Percentiles rank a stretch among this genome's conserved stretches.
Evolutionary conservation across 2,113 vertebrate genomes (phyloP).

Genomic region (Ctenomys sociabilis): DNA sequence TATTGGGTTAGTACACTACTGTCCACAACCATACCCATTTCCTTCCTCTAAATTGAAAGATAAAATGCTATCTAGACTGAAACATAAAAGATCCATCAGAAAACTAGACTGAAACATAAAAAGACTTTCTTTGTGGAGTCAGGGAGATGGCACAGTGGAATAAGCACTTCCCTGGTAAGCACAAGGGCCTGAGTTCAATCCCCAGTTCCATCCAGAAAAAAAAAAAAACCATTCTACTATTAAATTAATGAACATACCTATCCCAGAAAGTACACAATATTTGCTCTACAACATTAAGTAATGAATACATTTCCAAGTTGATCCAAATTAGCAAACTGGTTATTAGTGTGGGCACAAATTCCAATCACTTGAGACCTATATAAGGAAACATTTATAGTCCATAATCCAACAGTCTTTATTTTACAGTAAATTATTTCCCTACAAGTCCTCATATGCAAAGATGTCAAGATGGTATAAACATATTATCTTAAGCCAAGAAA

Average conservation of each 20-base stretch:
- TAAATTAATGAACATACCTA: neutral
- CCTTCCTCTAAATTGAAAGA: neutral
- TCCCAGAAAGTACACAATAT: neutral
- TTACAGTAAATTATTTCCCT: neutral
- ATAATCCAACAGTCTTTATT: neutral
- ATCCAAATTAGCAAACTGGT: slow-evolving; percentile 33
- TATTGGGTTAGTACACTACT: neutral
- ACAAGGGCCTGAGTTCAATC: too few relatives aligned
- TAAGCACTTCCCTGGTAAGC: too few relatives aligned
- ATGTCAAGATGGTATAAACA: neutral
- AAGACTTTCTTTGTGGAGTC: too few relatives aligned
- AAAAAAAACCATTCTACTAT: neutral
- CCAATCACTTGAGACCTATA: slow-evolving; percentile 8
- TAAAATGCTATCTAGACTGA: neutral
- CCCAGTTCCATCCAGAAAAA: too few relatives aligned
- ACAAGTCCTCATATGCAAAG: neutral
- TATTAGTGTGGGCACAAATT: slow-evolving; percentile 31
- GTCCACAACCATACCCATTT: neutral
- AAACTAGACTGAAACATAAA: too few relatives aligned
- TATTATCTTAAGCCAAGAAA: slow-evolving; percentile 26
- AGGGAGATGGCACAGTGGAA: too few relatives aligned
- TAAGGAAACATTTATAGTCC: slow-evolving; percentile 41
- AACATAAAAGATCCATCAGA: slow-evolving; percentile 8
- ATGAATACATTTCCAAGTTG: slow-evolving; percentile 43
- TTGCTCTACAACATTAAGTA: slow-evolving; percentile 34